phyloP scores from a whole-genome alignment of 2,888 invertebrate genomes.

The Mimumesa dahlbomi region DNA sequence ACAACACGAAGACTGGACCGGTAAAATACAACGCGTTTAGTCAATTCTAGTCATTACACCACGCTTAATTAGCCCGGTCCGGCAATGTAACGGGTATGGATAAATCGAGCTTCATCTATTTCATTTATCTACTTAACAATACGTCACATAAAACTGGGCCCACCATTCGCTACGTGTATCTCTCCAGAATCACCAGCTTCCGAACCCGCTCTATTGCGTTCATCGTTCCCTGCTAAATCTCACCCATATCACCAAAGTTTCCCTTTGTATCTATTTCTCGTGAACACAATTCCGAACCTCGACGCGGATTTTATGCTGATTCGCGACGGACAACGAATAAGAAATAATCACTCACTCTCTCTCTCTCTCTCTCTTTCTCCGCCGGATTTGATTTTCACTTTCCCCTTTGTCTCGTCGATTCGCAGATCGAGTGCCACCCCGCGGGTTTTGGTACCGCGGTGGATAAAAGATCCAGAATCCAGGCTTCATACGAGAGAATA shows the following conservation, averaged over 20 bases:
- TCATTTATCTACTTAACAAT: background rate
- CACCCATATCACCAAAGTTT: too few relatives aligned
- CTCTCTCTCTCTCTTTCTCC: too few relatives aligned
- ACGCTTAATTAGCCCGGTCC: constrained; percentile 44
- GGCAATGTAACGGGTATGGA: constrained; percentile 41
- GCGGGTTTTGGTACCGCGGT: background rate
- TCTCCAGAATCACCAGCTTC: background rate
- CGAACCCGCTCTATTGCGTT: background rate
- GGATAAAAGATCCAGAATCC: constrained; percentile 28
- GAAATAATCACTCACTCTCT: too few relatives aligned
- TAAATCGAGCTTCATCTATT: constrained; percentile 49
- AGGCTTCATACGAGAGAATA: constrained; percentile 12
- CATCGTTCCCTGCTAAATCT: background rate
- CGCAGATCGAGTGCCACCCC: background rate
- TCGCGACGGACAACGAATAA: background rate
- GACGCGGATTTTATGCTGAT: background rate
- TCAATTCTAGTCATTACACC: constrained; percentile 39
- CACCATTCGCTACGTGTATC: too few relatives aligned
- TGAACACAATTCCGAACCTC: background rate
- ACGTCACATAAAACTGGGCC: too few relatives aligned
- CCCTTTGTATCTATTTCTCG: background rate
- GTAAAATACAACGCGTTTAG: constrained; percentile 34
- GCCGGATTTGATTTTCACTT: background rate
- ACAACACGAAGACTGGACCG: constrained; percentile 7
- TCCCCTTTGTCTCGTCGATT: background rate